Evolutionary conservation across 2,113 vertebrate genomes (phyloP), one percentile per base, ranked within the genome.

Genomic region (Phyllostomus discolor): DNA sequence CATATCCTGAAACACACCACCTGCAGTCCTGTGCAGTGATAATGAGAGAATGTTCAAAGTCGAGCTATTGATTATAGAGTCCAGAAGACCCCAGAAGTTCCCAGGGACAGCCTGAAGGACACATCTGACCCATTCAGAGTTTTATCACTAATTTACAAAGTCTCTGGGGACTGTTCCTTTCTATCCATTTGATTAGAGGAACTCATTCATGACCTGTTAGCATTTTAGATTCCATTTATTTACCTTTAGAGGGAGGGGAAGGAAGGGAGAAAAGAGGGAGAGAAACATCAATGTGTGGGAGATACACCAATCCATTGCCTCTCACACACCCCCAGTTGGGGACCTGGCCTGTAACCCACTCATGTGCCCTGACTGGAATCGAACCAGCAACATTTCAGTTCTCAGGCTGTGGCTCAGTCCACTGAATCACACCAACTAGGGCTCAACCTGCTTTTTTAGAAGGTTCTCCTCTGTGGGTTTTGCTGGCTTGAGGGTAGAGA

Each of bases 141-240:
- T 91, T 96, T 85, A 92, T 91, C 82, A 31, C 33, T 84, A 52
- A 17, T 78, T 78, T 91, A 78, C 17, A 78, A 78, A 94, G 83
- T 69, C 54, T 10, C 43, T 66, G 48, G 86, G 62, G 84, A 48
- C n/a, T 6, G 4, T 50, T 92, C 31, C 26, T 92, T 72, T 93
- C 73, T 85, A 26, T 33, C 24, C 3, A 24, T 0, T 33, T 41
- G 79, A 92, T 76, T 59, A 70, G 69, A 91, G 19, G 20, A 90
- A 9, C 48, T 82, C 54, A 70, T 57, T 26, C 69, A 22, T 31
- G 85, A 79, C 4, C 31, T 35, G 43, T 38, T 88, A 54, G 66
- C 57, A 15, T 90, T 93, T 90, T 38, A 91, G 57, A 59, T 59
- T 59, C 26, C 9, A 59, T 59, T 59, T 59, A 59, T 59, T 59